A percentile compares a stretch with the other conserved stretches of the same genome.
These are phyloP conservation scores for Chaetoderma sp. DNA, from an alignment of 2,888 invertebrate genomes.

Conservation along the genomic window DNA sequence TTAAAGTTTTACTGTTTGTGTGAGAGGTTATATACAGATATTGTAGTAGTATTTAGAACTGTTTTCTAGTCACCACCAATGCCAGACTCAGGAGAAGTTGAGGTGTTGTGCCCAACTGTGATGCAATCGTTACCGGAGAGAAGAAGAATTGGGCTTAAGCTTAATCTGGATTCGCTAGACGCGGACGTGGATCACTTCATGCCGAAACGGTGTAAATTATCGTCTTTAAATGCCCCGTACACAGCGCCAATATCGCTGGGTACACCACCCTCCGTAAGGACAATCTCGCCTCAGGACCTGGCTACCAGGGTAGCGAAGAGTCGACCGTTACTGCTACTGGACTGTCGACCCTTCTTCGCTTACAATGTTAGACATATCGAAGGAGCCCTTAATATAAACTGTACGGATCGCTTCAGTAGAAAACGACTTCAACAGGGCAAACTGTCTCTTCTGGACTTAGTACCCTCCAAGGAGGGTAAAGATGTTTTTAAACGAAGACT, in stretches of 20 bases:
- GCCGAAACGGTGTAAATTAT: constrained; percentile 52
- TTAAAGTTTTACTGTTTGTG: no score
- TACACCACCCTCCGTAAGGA: constrained; percentile 19
- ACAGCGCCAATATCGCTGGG: neutral
- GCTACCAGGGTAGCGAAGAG: constrained; percentile 46
- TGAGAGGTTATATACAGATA: no score
- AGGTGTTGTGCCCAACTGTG: constrained; percentile 44
- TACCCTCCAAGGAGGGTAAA: constrained; percentile 77
- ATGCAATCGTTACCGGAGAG: constrained; percentile 16
- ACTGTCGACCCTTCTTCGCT: constrained; percentile 79
- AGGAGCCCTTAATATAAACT: constrained; percentile 78
- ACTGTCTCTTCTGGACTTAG: constrained; percentile 77
- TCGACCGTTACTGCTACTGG: constrained; percentile 72
- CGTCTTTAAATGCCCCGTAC: constrained; percentile 39
- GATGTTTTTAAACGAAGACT: constrained; percentile 73
- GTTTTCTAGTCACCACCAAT: no score
- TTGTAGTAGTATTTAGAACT: no score
- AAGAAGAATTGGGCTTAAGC: constrained; percentile 37
- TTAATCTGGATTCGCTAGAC: constrained; percentile 37
- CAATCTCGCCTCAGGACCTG: constrained; percentile 51
- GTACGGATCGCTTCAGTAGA: constrained; percentile 79
- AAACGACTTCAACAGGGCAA: constrained; percentile 78
- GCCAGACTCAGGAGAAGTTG: constrained; percentile 58
- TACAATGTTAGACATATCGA: constrained; percentile 79
- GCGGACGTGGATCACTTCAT: constrained; percentile 12